Conservation (phyloP, 2,113 vertebrate species). For the Buteo buteo region DNA sequence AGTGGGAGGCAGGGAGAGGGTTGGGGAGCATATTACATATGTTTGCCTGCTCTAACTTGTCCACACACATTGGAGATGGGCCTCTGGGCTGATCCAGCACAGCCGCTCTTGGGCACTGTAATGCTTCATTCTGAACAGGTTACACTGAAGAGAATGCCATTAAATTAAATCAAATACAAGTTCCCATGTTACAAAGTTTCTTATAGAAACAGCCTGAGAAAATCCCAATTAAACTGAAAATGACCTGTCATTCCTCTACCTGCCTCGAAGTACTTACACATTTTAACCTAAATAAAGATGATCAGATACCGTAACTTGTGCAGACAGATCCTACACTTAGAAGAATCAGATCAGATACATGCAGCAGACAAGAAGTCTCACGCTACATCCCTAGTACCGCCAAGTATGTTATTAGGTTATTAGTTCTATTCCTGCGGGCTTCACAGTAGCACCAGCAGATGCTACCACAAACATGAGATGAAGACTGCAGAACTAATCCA, state of each 20-base stretch:
- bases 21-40: neutral
- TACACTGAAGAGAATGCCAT: neutral
- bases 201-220: neutral
- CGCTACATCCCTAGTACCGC: accelerated
- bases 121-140: neutral
- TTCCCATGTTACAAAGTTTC: neutral
- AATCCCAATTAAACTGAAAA: neutral
- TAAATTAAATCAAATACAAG: neutral
- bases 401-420: neutral
- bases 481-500: neutral
- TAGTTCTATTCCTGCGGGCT: neutral
- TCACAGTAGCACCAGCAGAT: neutral
- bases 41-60: neutral
- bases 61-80: neutral
- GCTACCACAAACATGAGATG: neutral
- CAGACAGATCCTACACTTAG: neutral
- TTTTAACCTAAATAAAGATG: neutral
- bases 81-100: neutral
- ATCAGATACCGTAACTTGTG: neutral
- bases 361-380: neutral
- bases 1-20: neutral
- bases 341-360: neutral
- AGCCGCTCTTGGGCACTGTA: neutral
- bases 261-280: neutral
- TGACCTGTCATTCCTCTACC: neutral